phyloP scores from a whole-genome alignment of 92 coral and sea anemone species.

The Porites rus region DNA sequence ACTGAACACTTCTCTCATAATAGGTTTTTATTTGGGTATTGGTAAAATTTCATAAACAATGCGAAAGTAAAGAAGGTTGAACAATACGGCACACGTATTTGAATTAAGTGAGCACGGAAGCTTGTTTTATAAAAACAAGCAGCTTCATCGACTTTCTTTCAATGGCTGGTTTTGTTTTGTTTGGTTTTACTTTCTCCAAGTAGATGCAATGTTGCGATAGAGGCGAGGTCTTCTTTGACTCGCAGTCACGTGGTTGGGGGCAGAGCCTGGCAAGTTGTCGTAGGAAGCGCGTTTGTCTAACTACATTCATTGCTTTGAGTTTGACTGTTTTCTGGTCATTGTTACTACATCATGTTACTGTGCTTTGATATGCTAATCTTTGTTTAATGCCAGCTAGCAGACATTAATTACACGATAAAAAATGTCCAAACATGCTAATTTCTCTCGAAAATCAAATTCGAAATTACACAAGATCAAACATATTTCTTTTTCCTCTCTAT shows the following conservation, averaged over 20 bases:
- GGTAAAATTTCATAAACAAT: slow-evolving; percentile 84
- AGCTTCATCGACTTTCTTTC: slow-evolving; percentile 57
- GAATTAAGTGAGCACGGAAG: slow-evolving; percentile 72
- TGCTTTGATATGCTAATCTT: slow-evolving; percentile 77
- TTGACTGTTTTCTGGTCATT: slow-evolving; percentile 57
- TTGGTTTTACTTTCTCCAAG: slow-evolving; percentile 1
- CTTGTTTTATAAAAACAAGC: slow-evolving; percentile 61
- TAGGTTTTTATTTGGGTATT: slow-evolving; percentile 76
- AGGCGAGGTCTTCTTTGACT: neutral
- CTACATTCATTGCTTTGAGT: slow-evolving; percentile 31
- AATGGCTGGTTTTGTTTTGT: slow-evolving; percentile 18
- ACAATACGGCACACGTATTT: slow-evolving; percentile 64
- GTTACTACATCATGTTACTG: slow-evolving; percentile 61
- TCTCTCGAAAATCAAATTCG: slow-evolving; percentile 61
- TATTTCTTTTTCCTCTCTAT: slow-evolving; percentile 30
- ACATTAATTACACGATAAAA: slow-evolving; percentile 87
- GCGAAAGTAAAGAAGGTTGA: slow-evolving; percentile 63
- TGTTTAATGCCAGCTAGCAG: slow-evolving; percentile 74
- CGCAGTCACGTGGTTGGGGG: slow-evolving; percentile 35
- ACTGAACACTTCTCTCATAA: slow-evolving; percentile 72
- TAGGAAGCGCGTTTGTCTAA: slow-evolving; percentile 18
- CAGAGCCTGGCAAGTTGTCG: slow-evolving; percentile 15
- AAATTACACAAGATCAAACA: slow-evolving; percentile 66
- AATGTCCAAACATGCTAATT: slow-evolving; percentile 76
- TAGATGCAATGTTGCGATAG: slow-evolving; percentile 9